These are phyloP conservation scores for Tenthredo notha DNA, from an alignment of 2,888 invertebrate species.

Conservation along the genomic window DNA sequence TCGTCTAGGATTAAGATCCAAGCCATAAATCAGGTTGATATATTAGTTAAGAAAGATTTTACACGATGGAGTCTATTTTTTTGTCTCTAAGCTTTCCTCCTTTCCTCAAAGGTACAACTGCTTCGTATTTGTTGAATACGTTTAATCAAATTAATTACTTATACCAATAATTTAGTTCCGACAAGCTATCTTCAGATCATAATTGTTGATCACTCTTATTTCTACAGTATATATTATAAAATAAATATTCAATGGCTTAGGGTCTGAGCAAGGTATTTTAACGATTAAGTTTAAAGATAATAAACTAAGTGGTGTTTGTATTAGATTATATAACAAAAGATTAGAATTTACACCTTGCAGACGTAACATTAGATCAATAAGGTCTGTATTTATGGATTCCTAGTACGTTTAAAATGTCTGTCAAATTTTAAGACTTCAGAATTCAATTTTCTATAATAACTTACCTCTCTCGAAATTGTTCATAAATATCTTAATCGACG, in stretches of 20 bases:
- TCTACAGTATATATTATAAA: not conserved
- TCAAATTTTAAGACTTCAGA: not conserved
- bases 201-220: not conserved
- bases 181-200: not conserved
- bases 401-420: conserved; percentile 3
- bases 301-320: conserved; percentile 16
- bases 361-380: not conserved
- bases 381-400: not conserved
- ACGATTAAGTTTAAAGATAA: not conserved
- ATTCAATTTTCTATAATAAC: not conserved
- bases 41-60: conserved; percentile 26
- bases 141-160: not conserved
- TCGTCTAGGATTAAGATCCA: conserved; percentile 16
- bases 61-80: conserved; percentile 1
- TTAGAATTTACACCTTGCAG: not conserved
- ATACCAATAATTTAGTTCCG: not conserved
- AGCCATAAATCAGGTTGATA: conserved; percentile 31
- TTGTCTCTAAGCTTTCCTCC: not conserved
- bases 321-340: not conserved
- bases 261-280: not conserved
- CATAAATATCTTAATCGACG: not conserved
- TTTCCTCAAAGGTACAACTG: not conserved
- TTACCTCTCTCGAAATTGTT: not conserved
- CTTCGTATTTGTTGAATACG: not conserved
- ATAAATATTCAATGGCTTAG: conserved; percentile 23